A percentile compares a stretch with the other conserved stretches of the same genome.
Conservation (phyloP, 1,140 invertebrate species). For the Aphis gossypii region DNA sequence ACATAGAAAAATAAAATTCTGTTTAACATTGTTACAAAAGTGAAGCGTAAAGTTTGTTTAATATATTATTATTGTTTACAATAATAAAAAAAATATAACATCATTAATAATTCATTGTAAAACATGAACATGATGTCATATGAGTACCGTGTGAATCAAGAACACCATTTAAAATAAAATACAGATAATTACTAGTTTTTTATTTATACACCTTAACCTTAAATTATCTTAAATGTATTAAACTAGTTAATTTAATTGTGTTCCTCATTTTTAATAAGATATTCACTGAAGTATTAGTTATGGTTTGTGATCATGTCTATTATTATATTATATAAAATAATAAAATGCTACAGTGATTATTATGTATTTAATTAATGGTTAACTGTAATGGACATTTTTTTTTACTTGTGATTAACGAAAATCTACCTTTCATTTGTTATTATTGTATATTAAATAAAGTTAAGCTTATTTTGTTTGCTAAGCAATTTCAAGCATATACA, state of each 20-base stretch:
- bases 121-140: not conserved
- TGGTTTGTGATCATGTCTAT: not conserved
- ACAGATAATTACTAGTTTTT: not conserved
- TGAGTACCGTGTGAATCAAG: not conserved
- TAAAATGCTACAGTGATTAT: not conserved
- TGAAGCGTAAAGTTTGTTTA: not conserved
- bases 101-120: not conserved
- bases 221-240: not conserved
- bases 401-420: not conserved
- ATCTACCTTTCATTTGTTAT: not conserved
- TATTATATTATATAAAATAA: not conserved
- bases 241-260: not conserved
- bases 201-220: not conserved
- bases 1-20: not conserved
- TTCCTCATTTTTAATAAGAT: not conserved
- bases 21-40: not conserved
- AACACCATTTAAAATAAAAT: not conserved
- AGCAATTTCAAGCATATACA: not conserved
- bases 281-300: not conserved
- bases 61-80: not conserved
- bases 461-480: not conserved
- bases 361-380: not conserved
- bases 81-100: not conserved
- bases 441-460: not conserved
- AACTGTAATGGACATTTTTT: not conserved